phyloP scores from a whole-genome alignment of 2,888 invertebrate genomes.

The Stenchaetothrips biformis region DNA sequence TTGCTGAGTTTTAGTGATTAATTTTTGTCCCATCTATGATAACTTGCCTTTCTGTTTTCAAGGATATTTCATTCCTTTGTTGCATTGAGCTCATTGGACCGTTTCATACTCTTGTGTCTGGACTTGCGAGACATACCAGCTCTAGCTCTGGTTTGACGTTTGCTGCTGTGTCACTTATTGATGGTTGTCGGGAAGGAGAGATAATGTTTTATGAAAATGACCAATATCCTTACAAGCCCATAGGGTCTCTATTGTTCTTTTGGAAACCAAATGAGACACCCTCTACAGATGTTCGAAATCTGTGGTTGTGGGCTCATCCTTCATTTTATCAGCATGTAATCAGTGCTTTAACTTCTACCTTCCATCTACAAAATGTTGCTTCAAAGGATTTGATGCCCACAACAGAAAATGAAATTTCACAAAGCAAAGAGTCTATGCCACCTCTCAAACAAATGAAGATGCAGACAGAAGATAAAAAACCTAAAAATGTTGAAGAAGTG shows the following conservation, averaged over 20 bases:
- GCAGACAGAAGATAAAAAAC: conserved; percentile 31
- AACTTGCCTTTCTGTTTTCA: conserved; percentile 36
- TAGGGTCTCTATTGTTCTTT: conserved; percentile 70
- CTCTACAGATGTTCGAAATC: conserved; percentile 42
- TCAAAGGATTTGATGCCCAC: conserved; percentile 31
- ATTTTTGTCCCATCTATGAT: no score
- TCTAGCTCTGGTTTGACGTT: conserved; percentile 57
- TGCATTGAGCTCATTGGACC: conserved; percentile 70
- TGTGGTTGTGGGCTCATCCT: conserved; percentile 89
- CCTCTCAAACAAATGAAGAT: conserved; percentile 10
- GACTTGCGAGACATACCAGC: conserved; percentile 57
- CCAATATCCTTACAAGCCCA: conserved; percentile 61
- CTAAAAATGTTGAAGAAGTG: conserved; percentile 39
- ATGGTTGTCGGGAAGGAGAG: conserved; percentile 68
- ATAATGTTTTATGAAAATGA: conserved; percentile 60
- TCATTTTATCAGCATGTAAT: conserved; percentile 57
- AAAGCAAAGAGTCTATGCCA: conserved; percentile 35
- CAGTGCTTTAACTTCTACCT: conserved; percentile 51
- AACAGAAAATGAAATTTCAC: conserved; percentile 32
- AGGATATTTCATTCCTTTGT: conserved; percentile 75
- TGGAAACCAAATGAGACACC: conserved; percentile 53
- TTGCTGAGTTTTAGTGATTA: background rate
- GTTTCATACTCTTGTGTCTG: conserved; percentile 51
- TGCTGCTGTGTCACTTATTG: conserved; percentile 58
- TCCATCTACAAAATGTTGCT: conserved; percentile 40